Evolutionary conservation across 2,797 vertebrate genomes (phyloP), one percentile per base, ranked within the genome.

Genomic region (Cirrhinus mrigala): DNA sequence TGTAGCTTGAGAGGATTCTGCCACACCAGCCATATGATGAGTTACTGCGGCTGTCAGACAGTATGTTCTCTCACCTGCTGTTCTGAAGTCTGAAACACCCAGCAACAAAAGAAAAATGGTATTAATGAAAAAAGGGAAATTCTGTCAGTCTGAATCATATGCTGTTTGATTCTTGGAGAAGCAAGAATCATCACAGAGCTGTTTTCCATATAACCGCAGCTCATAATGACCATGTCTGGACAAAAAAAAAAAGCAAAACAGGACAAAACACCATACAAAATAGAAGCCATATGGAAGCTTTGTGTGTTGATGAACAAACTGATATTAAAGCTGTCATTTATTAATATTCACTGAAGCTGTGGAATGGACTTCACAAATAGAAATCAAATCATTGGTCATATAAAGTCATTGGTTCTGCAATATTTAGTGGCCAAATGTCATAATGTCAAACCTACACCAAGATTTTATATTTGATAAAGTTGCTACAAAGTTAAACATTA

Each of bases 1-100:
- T 62, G 37, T 27, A 75, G 48, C 76, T 78, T 60, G 37, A 78
- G 37, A 78, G 56, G 76, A 78, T 60, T 78, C 56, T 78, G 54
- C 56, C 37, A 60, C 37, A 44, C 54, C 12, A 11, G 58, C 37
- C n/a, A 44, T 10, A 44, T 60, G 33, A 60, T 62, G 56, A 62
- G 22, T 78, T 78, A 60, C 54, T 60, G 75, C 8, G 14, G 22
- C 56, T 78, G 76, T 10, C 76, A 78, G 75, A 78, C 22, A 60
- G 14, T 18, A 27, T 60, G 56, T 27, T 27, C 33, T 60, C 33
- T 77, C 75, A 58, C 33, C 12, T 58, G 24, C 20, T 77, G 33
- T 56, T 77, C 54, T 27, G 24, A 74, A 74, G 46, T 74, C 71
- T 44, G n/a, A 78, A 78, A 78, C n/a, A 18, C 54, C 12, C 44